These are phyloP conservation scores for Chymomyza fuscimana DNA, from an alignment of 2,888 invertebrate genomes.

Conservation along the genomic window DNA sequence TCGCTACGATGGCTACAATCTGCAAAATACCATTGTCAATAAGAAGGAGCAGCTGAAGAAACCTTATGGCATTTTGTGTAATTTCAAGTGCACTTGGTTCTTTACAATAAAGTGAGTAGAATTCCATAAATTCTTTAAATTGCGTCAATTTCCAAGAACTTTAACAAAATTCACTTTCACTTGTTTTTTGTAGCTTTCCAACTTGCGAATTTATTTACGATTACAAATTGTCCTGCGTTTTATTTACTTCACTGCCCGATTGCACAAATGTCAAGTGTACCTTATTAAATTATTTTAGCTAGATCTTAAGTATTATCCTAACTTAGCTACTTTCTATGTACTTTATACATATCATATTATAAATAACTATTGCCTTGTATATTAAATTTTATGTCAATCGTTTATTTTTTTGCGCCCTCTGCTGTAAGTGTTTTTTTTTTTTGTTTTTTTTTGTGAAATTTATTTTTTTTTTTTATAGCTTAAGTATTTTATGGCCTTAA, in stretches of 20 bases:
- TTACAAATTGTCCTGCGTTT: slow-evolving; percentile 78
- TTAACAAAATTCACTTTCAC: neutral
- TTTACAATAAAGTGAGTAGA: slow-evolving; percentile 74
- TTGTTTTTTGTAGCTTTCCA: slow-evolving; percentile 67
- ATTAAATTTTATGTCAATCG: neutral
- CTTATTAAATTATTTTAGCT: slow-evolving; percentile 76
- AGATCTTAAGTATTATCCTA: slow-evolving; percentile 29
- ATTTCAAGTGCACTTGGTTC: slow-evolving; percentile 78
- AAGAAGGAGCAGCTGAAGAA: slow-evolving; percentile 78
- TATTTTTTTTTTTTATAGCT: slow-evolving; percentile 20
- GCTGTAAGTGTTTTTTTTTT: slow-evolving; percentile 5
- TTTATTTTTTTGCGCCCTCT: neutral
- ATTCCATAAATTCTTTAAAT: neutral
- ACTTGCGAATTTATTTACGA: slow-evolving; percentile 79
- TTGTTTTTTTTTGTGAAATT: slow-evolving; percentile 8
- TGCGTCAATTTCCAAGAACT: no score
- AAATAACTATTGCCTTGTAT: neutral
- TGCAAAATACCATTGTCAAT: slow-evolving; percentile 76
- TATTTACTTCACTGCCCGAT: slow-evolving; percentile 79
- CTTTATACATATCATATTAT: neutral
- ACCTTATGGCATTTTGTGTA: slow-evolving; percentile 77
- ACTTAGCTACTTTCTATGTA: neutral
- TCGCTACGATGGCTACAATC: slow-evolving; percentile 78
- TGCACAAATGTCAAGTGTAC: slow-evolving; percentile 78
- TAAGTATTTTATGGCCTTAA: slow-evolving; percentile 23